phyloP scores from a whole-genome alignment of 2,113 vertebrate genomes.

The Pionites leucogaster region DNA sequence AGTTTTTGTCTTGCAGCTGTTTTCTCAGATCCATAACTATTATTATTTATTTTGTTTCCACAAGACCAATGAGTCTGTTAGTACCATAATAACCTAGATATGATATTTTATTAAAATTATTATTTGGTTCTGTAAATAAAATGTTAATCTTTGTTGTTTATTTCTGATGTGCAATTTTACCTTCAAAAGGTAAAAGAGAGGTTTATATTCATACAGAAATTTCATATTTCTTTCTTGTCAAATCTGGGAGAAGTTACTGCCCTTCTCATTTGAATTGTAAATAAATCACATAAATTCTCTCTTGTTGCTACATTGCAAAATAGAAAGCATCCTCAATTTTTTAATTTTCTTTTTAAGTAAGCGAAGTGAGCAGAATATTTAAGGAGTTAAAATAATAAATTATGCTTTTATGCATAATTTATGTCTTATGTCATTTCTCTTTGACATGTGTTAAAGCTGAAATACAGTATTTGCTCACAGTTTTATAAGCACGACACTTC shows the following conservation, averaged over 20 bases:
- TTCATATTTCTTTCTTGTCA: neutral
- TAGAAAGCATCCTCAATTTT: neutral
- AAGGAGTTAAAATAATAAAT: neutral
- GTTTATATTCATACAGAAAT: neutral
- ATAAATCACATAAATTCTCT: neutral
- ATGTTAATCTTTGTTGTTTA: neutral
- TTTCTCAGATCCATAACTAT: neutral
- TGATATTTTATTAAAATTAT: neutral
- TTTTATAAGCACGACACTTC: neutral
- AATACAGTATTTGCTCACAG: neutral
- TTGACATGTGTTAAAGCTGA: neutral
- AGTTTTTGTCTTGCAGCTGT: neutral
- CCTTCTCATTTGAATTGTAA: neutral
- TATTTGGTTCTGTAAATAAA: neutral
- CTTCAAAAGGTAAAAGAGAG: neutral
- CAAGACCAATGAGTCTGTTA: neutral
- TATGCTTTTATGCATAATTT: neutral
- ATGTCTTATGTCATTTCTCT: neutral
- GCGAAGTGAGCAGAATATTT: neutral
- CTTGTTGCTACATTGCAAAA: neutral
- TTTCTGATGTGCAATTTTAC: neutral
- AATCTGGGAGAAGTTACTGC: neutral
- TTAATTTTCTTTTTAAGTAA: neutral
- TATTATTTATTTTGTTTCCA: neutral
- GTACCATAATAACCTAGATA: neutral